A percentile compares a stretch with the other conserved stretches of the same genome.
phyloP scores from a whole-genome alignment of 2,113 vertebrate genomes.

The Hepsetus odoe region DNA sequence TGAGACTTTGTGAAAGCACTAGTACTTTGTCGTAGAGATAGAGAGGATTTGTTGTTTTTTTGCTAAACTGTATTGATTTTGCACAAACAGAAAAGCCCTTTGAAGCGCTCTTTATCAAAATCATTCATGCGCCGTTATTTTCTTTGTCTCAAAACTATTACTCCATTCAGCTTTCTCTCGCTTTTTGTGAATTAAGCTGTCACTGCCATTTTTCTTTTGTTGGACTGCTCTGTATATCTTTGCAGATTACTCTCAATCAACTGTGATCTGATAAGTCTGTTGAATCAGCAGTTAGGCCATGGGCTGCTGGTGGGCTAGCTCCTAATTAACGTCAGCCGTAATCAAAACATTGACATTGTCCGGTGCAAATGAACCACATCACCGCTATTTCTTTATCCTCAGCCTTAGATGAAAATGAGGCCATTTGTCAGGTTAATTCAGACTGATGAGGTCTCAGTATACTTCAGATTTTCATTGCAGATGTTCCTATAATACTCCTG shows the following conservation, averaged over 20 bases:
- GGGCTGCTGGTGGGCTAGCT: slow-evolving; percentile 9
- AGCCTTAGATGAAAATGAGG: slow-evolving; percentile 14
- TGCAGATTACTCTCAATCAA: not conserved
- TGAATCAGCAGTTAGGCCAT: slow-evolving; percentile 14
- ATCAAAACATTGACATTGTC: slow-evolving; percentile 49
- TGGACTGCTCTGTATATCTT: not conserved
- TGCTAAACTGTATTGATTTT: too few species aligned
- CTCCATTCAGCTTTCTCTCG: not conserved
- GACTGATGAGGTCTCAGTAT: not conserved
- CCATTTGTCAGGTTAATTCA: slow-evolving; percentile 32
- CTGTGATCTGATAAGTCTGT: not conserved
- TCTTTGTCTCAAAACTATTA: not conserved
- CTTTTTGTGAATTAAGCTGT: not conserved
- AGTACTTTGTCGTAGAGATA: too few species aligned
- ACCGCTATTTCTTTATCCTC: slow-evolving; percentile 43
- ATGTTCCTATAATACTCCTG: not conserved
- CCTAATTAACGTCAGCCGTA: slow-evolving; percentile 49
- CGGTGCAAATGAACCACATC: slow-evolving; percentile 39
- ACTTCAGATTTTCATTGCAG: not conserved
- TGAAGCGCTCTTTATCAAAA: not conserved
- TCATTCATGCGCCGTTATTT: not conserved
- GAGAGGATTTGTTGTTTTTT: too few species aligned
- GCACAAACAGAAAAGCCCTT: too few species aligned
- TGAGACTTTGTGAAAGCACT: too few species aligned
- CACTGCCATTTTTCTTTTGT: not conserved